phyloP scores from a whole-genome alignment of 2,888 invertebrate species.

The Ceramica pisi region DNA sequence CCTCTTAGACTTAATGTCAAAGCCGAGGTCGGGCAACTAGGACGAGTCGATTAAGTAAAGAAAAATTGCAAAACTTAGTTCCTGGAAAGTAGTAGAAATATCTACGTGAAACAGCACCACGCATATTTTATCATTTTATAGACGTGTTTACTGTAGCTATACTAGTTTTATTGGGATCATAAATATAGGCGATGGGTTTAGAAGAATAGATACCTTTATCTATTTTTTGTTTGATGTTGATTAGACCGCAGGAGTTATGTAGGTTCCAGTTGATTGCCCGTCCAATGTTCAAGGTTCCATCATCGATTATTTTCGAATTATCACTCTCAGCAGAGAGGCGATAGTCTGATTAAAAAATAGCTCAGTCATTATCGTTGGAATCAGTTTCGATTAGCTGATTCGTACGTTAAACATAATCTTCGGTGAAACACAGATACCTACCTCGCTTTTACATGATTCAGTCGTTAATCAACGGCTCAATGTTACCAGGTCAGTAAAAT shows the following conservation, averaged over 20 bases:
- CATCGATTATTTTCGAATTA: constrained; percentile 48
- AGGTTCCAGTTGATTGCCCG: constrained; percentile 10
- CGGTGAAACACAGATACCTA: constrained; percentile 21
- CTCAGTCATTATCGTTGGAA: constrained; percentile 22
- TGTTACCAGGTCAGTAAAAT: constrained; percentile 42
- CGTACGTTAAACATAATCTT: constrained; percentile 1
- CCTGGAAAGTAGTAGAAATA: constrained; percentile 16
- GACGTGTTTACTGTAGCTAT: constrained; percentile 53
- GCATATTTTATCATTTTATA: constrained; percentile 47
- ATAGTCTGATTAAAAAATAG: constrained; percentile 43
- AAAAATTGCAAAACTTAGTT: constrained; percentile 35
- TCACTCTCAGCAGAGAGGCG: constrained; percentile 14
- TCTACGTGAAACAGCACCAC: constrained; percentile 18
- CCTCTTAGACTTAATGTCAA: constrained; percentile 32
- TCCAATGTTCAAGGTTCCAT: constrained; percentile 35
- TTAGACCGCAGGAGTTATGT: constrained; percentile 12
- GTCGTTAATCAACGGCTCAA: constrained; percentile 45
- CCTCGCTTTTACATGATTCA: constrained; percentile 19
- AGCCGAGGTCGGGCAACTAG: constrained; percentile 38
- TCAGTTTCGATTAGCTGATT: constrained; percentile 32
- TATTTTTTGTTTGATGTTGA: constrained; percentile 32
- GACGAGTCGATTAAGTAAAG: constrained; percentile 17
- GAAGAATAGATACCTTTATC: constrained; percentile 38
- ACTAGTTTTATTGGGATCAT: constrained; percentile 48
- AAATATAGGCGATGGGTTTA: constrained; percentile 31